phyloP scores from a whole-genome alignment of 2,797 vertebrate genomes.

The Urophycis tenuis region DNA sequence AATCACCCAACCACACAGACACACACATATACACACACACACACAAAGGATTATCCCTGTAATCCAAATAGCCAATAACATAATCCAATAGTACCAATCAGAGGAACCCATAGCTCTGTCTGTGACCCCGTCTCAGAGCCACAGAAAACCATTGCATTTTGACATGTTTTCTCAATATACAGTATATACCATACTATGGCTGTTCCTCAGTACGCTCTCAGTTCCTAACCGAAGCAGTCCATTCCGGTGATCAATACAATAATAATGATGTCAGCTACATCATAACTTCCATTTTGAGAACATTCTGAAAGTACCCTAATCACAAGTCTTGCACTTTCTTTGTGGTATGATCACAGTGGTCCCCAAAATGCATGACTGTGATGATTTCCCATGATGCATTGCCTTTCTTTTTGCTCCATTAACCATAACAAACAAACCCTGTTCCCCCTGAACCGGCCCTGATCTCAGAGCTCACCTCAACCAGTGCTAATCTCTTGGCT shows the following conservation, averaged over 20 bases:
- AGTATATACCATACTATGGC: background rate
- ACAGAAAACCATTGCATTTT: background rate
- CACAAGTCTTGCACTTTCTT: background rate
- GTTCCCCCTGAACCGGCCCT: background rate
- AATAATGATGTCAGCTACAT: background rate
- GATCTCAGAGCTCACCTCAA: background rate
- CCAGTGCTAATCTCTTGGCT: background rate
- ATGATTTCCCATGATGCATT: background rate
- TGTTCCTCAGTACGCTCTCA: background rate
- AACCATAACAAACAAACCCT: background rate
- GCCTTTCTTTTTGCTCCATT: background rate
- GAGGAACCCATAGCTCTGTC: constrained; percentile 34
- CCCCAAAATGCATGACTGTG: no score
- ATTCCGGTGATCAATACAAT: background rate
- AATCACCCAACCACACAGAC: constrained; percentile 10
- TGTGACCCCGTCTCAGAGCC: constrained; percentile 54
- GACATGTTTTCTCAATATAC: no score
- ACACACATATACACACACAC: constrained; percentile 6
- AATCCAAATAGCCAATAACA: constrained; percentile 51
- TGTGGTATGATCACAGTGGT: background rate
- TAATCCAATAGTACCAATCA: constrained; percentile 17
- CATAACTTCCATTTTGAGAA: background rate
- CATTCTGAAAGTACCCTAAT: background rate
- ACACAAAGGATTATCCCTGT: constrained; percentile 61
- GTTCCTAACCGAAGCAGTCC: background rate